A percentile compares a stretch with the other conserved stretches of the same genome.
Conservation (phyloP, 2,113 vertebrate species). For the human region DNA sequence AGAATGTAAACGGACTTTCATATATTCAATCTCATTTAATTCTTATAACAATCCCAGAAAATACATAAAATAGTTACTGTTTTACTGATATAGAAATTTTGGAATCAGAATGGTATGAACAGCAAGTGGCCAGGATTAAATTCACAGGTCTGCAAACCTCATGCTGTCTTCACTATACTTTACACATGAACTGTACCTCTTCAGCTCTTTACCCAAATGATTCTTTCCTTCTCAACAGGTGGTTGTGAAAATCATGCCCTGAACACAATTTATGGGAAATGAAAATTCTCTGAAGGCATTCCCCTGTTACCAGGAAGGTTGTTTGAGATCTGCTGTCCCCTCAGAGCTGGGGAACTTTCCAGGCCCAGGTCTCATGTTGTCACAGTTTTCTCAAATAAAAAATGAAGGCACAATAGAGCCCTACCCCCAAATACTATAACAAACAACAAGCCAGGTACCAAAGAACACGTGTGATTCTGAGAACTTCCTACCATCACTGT, state of each 20-base stretch:
- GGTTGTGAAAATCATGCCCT: background rate
- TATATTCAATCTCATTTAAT: background rate
- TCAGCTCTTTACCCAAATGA: background rate
- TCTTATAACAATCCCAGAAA: background rate
- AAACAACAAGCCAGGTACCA: background rate
- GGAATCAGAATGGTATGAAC: background rate
- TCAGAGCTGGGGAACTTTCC: background rate
- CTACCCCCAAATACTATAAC: background rate
- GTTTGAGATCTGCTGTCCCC: background rate
- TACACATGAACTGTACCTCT: background rate
- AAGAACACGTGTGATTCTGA: background rate
- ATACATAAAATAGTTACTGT: background rate
- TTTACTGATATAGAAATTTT: background rate
- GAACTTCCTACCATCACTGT: background rate
- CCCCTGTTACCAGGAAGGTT: background rate
- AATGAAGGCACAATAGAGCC: background rate
- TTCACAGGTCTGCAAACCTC: background rate
- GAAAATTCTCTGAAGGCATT: background rate
- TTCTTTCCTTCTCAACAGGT: background rate
- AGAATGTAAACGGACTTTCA: background rate
- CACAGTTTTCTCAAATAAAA: constrained; percentile 24
- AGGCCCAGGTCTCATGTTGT: background rate
- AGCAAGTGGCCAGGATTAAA: background rate
- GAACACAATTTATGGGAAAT: background rate
- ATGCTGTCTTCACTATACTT: background rate